phyloP scores from a whole-genome alignment of 1,140 invertebrate species.

The Hydropsyche tenuis region DNA sequence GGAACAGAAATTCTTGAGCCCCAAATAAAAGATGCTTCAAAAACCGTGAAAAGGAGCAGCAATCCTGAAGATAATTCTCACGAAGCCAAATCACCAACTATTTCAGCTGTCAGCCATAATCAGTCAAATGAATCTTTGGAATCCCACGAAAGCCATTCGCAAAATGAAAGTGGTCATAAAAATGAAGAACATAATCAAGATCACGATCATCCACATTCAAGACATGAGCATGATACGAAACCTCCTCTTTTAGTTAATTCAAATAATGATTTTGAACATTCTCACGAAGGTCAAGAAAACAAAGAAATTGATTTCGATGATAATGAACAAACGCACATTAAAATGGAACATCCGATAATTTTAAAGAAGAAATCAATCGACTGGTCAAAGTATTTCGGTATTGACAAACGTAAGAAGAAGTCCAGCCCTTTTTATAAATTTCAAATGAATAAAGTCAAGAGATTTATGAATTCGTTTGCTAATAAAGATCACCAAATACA shows the following conservation, averaged over 20 bases:
- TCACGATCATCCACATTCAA: conserved; percentile 54
- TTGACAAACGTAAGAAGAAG: conserved; percentile 78
- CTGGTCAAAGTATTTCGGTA: conserved; percentile 85
- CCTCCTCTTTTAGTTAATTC: conserved; percentile 30
- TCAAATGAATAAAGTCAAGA: conserved; percentile 29
- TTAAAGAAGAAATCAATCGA: conserved; percentile 80
- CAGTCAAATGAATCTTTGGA: conserved; percentile 55
- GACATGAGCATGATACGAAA: conserved; percentile 49
- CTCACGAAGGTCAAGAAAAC: conserved; percentile 53
- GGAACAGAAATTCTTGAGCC: conserved; percentile 53
- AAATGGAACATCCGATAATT: conserved; percentile 60
- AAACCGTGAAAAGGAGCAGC: conserved; percentile 60
- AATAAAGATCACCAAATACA: neutral
- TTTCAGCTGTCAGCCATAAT: conserved; percentile 49
- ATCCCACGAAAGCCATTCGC: conserved; percentile 45
- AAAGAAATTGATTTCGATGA: conserved; percentile 57
- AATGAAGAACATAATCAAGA: conserved; percentile 49
- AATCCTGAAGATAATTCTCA: conserved; percentile 52
- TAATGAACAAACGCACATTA: conserved; percentile 63
- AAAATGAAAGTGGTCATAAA: conserved; percentile 52
- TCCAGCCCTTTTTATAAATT: conserved; percentile 52
- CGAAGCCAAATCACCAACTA: conserved; percentile 56
- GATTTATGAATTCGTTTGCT: conserved; percentile 11
- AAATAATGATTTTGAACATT: conserved; percentile 59
- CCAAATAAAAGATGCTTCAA: conserved; percentile 55